These are phyloP conservation scores for Trichoplusia ni DNA, from an alignment of 1,140 invertebrate species.

Conservation along the genomic window DNA sequence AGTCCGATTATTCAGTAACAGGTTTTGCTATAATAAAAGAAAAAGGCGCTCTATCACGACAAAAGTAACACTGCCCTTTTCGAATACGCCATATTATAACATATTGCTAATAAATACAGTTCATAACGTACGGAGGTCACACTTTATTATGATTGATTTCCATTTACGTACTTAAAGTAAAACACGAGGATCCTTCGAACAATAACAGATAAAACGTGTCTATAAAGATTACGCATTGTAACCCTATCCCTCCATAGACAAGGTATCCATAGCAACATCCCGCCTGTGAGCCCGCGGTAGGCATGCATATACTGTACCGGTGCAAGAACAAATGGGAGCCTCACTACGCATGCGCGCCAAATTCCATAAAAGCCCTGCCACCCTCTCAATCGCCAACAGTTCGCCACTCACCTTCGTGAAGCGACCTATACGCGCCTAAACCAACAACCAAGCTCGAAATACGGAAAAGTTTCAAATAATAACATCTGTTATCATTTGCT, in stretches of 20 bases:
- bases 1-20: no score
- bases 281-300: neutral
- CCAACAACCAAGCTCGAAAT: conserved; percentile 36
- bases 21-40: no score
- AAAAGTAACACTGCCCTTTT: no score
- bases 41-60: no score
- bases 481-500: conserved; percentile 28
- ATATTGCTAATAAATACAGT: no score
- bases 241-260: neutral
- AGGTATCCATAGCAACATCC: conserved; percentile 11
- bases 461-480: conserved; percentile 58
- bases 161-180: no score
- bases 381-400: conserved; percentile 46
- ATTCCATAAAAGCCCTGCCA: conserved; percentile 51
- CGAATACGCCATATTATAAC: no score
- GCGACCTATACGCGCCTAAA: conserved; percentile 41
- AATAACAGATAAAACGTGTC: neutral
- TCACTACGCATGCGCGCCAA: conserved; percentile 59
- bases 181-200: no score
- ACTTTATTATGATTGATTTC: no score
- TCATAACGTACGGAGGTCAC: no score
- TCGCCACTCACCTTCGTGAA: conserved; percentile 46
- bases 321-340: conserved; percentile 30
- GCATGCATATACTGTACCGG: conserved; percentile 31
- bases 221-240: neutral